phyloP scores from a whole-genome alignment of 64 coral and sea anemone genomes.

The Porites australiensis region DNA sequence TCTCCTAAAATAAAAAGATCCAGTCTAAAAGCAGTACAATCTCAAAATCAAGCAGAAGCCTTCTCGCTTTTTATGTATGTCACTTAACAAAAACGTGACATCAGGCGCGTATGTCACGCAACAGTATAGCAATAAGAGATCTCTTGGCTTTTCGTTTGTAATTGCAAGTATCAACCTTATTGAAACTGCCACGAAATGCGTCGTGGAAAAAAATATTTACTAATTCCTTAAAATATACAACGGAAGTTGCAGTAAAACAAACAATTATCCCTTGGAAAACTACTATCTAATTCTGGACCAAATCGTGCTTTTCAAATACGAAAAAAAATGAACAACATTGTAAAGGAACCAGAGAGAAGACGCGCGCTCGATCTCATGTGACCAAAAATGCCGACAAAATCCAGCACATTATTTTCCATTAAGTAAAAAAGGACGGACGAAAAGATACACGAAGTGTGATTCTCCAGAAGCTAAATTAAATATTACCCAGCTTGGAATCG shows the following conservation, averaged over 20 bases:
- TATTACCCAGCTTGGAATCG: conserved; percentile 31
- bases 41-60: not conserved
- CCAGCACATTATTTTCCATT: not conserved
- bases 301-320: too few relatives aligned
- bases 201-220: not conserved
- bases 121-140: not conserved
- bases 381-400: not conserved
- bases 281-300: too few relatives aligned
- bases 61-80: not conserved
- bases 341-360: too few relatives aligned
- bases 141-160: not conserved
- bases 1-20: conserved; percentile 18
- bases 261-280: too few relatives aligned
- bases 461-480: conserved; percentile 16
- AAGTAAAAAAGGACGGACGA: not conserved
- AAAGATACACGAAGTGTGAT: not conserved
- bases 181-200: not conserved
- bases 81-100: not conserved
- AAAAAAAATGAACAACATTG: too few relatives aligned
- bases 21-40: not conserved
- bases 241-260: too few relatives aligned
- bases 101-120: not conserved
- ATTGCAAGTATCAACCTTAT: not conserved
- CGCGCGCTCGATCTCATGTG: too few relatives aligned
- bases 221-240: not conserved